phyloP scores from a whole-genome alignment of 2,888 invertebrate genomes.

The Atherix ibis region DNA sequence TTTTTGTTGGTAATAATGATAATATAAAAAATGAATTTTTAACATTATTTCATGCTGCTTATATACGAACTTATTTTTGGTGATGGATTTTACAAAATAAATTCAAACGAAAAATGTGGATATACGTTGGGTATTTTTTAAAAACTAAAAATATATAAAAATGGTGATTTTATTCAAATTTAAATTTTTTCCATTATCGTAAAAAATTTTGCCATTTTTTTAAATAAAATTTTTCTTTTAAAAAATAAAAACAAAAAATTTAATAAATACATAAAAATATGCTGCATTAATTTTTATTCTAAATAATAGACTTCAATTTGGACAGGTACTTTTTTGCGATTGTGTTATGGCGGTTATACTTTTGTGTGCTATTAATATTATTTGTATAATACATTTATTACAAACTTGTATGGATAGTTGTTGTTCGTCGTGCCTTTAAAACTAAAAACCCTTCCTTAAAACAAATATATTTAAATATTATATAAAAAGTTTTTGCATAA shows the following conservation, averaged over 20 bases:
- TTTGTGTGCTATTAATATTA: conserved; percentile 32
- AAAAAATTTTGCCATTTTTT: conserved; percentile 4
- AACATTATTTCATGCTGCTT: conserved; percentile 13
- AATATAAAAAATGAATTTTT: too few species aligned
- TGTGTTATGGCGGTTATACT: conserved; percentile 31
- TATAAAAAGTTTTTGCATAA: too few species aligned
- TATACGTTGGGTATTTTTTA: too few species aligned
- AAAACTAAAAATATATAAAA: too few species aligned
- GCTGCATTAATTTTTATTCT: not conserved
- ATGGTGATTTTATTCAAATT: too few species aligned
- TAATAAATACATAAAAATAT: conserved; percentile 2
- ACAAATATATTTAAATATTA: too few species aligned
- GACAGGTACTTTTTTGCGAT: conserved; percentile 35
- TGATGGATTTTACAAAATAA: too few species aligned
- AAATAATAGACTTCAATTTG: conserved; percentile 27
- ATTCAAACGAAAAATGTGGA: too few species aligned
- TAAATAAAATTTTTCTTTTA: conserved; percentile 2
- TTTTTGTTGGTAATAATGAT: too few species aligned
- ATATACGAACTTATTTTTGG: too few species aligned
- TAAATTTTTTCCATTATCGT: too few species aligned
- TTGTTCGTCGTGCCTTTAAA: conserved; percentile 22
- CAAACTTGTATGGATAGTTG: conserved; percentile 27
- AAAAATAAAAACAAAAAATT: not conserved
- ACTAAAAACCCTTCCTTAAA: too few species aligned
- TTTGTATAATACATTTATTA: conserved; percentile 31